Percentiles rank a stretch among this genome's conserved stretches.
These are phyloP conservation scores for Psammodynastes pulverulentus DNA, from an alignment of 2,113 vertebrate genomes.

Conservation along the genomic window DNA sequence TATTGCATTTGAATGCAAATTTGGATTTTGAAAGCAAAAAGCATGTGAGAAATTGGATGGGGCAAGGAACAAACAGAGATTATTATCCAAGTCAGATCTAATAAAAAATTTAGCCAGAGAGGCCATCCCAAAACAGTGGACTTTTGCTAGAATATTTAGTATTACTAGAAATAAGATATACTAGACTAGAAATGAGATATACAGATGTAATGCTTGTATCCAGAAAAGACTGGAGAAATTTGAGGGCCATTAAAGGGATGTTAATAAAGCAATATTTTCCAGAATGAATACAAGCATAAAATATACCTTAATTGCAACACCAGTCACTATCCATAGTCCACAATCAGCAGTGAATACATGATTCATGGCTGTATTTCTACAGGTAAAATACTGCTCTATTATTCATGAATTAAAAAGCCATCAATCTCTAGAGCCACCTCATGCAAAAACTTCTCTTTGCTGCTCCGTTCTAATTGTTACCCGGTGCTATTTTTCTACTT, in stretches of 20 bases:
- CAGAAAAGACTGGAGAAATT: not conserved
- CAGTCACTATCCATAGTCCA: not conserved
- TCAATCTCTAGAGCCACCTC: conserved; percentile 9
- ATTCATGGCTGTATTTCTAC: conserved; percentile 31
- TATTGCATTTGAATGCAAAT: not conserved
- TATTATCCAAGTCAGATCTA: not conserved
- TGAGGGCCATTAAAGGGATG: not conserved
- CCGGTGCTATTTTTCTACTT: not conserved
- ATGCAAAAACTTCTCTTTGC: not conserved
- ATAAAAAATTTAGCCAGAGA: not conserved
- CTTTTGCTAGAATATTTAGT: not conserved
- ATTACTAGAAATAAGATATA: not conserved
- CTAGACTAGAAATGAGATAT: not conserved
- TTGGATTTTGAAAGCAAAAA: not conserved
- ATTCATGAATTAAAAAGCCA: conserved; percentile 20
- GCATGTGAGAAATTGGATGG: not conserved
- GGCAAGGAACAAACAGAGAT: not conserved
- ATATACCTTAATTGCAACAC: conserved; percentile 6
- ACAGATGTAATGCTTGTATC: not conserved
- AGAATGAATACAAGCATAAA: not conserved
- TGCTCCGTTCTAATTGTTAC: not conserved
- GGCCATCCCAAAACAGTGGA: not conserved
- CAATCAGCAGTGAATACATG: not conserved
- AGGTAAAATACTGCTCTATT: conserved; percentile 36
- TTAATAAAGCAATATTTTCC: not conserved